phyloP scores from a whole-genome alignment of 2,888 invertebrate genomes.

The Campoplex nolae region DNA sequence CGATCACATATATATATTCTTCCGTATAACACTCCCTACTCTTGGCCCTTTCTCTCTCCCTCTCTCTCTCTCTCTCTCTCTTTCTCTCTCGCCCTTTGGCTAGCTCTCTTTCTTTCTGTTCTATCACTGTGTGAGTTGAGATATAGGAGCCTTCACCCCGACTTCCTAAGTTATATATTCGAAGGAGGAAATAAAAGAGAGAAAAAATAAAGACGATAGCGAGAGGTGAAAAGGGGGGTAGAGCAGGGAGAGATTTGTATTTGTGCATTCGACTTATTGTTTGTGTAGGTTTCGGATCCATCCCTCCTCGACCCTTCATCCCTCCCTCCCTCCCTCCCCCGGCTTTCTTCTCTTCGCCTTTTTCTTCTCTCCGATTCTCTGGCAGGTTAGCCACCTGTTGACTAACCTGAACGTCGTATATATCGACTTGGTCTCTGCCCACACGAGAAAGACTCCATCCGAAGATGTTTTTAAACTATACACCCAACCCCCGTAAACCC shows the following conservation, averaged over 20 bases:
- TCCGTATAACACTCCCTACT: constrained; percentile 48
- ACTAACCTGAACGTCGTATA: constrained; percentile 81
- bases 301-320: constrained; percentile 26
- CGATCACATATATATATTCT: constrained; percentile 30
- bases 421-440: constrained; percentile 71
- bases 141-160: constrained; percentile 79
- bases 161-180: constrained; percentile 70
- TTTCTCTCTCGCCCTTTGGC: constrained; percentile 12
- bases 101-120: constrained; percentile 20
- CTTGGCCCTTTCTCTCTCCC: neutral
- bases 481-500: constrained; percentile 69
- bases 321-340: neutral
- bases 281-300: constrained; percentile 81
- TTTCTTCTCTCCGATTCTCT: constrained; percentile 71
- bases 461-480: constrained; percentile 81
- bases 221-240: neutral
- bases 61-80: neutral
- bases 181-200: constrained; percentile 48
- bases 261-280: constrained; percentile 83
- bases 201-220: constrained; percentile 60
- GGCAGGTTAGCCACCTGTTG: constrained; percentile 85
- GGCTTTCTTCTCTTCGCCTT: neutral
- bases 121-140: constrained; percentile 78
- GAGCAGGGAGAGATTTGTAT: constrained; percentile 80
- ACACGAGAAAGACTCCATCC: constrained; percentile 76